Evolutionary conservation across 2,888 invertebrate genomes (phyloP).

Genomic region (Hypomecis atomaria): DNA sequence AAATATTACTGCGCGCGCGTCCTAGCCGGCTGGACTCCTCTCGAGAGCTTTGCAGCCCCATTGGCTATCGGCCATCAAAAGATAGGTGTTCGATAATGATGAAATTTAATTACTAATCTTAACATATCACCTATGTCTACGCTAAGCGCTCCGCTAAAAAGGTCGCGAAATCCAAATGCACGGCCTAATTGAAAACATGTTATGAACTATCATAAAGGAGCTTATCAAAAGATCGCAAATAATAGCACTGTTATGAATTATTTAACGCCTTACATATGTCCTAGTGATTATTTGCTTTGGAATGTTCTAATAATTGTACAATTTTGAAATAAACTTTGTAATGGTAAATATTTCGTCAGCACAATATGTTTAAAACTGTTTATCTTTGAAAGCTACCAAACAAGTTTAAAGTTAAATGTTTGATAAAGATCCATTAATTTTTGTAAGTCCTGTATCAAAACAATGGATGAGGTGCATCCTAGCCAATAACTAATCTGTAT

Average conservation of each 20-base stretch:
- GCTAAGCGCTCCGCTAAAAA: not conserved
- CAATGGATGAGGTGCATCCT: constrained; percentile 71
- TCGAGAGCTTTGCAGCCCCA: no score
- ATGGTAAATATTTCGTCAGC: no score
- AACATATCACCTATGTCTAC: no score
- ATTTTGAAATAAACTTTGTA: not conserved
- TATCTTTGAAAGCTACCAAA: not conserved
- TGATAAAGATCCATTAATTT: constrained; percentile 72
- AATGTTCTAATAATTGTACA: not conserved
- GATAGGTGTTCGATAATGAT: no score
- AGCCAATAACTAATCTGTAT: constrained; percentile 55
- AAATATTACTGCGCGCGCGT: no score
- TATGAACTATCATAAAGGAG: constrained; percentile 10
- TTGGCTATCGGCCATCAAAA: no score
- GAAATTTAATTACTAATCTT: no score
- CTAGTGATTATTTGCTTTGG: not conserved
- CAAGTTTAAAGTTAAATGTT: constrained; percentile 29
- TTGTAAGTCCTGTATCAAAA: constrained; percentile 63
- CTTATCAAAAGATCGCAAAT: constrained; percentile 24
- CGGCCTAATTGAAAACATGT: constrained; percentile 11
- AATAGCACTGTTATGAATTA: constrained; percentile 22
- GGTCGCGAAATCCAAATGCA: not conserved
- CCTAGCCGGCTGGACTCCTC: no score
- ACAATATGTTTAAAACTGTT: no score
- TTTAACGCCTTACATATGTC: constrained; percentile 16